Conservation (phyloP, 2,797 vertebrate genomes). For the Acanthopagrus latus region DNA sequence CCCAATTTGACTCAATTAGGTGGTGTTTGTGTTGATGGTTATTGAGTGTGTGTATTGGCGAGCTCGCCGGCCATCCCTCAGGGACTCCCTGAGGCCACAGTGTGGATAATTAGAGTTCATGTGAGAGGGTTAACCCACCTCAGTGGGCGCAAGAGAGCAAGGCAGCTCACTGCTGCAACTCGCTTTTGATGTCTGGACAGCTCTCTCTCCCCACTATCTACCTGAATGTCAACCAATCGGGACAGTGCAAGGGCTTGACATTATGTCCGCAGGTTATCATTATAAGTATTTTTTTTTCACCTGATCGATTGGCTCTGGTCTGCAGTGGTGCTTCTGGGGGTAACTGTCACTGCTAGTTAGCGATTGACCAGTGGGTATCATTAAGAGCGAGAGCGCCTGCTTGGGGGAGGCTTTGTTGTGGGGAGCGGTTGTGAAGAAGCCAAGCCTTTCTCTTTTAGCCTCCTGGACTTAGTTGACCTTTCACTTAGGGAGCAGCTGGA, state of each 20-base stretch:
- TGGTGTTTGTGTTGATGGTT: constrained; percentile 79
- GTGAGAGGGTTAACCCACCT: constrained; percentile 81
- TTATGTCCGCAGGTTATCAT: constrained; percentile 96
- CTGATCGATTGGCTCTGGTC: constrained; percentile 91
- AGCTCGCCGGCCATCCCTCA: constrained; percentile 56
- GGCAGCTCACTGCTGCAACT: constrained; percentile 71
- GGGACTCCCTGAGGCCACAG: constrained; percentile 75
- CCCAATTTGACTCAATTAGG: constrained; percentile 80
- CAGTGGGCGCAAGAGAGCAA: constrained; percentile 69
- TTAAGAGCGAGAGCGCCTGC: constrained; percentile 87
- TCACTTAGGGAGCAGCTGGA: constrained; percentile 96
- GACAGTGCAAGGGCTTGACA: constrained; percentile 88
- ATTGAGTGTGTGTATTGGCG: constrained; percentile 70
- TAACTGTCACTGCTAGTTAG: constrained; percentile 92
- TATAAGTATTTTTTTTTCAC: constrained; percentile 87
- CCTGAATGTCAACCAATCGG: constrained; percentile 90
- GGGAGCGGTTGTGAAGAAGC: constrained; percentile 76
- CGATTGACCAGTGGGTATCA: constrained; percentile 95
- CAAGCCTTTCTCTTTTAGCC: constrained; percentile 89
- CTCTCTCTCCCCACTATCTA: constrained; percentile 77
- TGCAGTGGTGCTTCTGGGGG: constrained; percentile 92
- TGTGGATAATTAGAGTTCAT: constrained; percentile 84
- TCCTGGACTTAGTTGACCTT: constrained; percentile 95
- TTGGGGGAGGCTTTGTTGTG: constrained; percentile 85
- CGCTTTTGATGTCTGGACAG: constrained; percentile 83